Conservation (phyloP, 1,140 invertebrate species). For the Phthorimaea operculella region DNA sequence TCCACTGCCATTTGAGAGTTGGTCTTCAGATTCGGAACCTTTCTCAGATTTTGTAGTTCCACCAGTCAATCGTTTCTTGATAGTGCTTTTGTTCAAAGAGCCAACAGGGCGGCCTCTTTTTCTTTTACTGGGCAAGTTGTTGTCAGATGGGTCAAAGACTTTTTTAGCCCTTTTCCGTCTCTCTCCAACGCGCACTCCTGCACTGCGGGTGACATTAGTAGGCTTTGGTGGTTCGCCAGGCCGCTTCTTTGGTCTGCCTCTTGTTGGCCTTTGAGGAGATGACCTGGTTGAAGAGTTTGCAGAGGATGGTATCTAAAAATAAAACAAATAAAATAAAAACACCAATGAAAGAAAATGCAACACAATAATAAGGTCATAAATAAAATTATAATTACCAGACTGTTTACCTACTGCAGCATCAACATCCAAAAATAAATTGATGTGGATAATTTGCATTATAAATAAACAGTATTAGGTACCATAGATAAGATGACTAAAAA, state of each 20-base stretch:
- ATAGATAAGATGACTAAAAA: too few species aligned
- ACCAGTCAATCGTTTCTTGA: slow-evolving; percentile 59
- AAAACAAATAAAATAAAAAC: background rate
- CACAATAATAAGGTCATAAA: too few species aligned
- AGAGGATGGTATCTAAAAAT: slow-evolving; percentile 60
- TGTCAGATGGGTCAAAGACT: slow-evolving; percentile 84
- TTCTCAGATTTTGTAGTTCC: slow-evolving; percentile 28
- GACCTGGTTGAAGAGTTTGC: slow-evolving; percentile 63
- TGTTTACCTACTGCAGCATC: too few species aligned
- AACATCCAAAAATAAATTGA: too few species aligned
- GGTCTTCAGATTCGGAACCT: slow-evolving; percentile 45
- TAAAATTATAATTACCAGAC: too few species aligned
- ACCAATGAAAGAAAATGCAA: too few species aligned
- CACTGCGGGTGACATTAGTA: slow-evolving; percentile 46
- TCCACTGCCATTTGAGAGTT: slow-evolving; percentile 62
- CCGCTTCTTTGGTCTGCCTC: slow-evolving; percentile 54
- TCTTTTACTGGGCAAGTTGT: slow-evolving; percentile 73
- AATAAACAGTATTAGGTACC: too few species aligned
- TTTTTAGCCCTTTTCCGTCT: slow-evolving; percentile 73
- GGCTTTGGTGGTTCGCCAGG: slow-evolving; percentile 43
- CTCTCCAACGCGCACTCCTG: slow-evolving; percentile 56
- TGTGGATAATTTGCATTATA: too few species aligned
- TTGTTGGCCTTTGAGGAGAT: slow-evolving; percentile 51
- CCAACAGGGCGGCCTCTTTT: slow-evolving; percentile 73
- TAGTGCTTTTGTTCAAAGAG: slow-evolving; percentile 69